phyloP scores from a whole-genome alignment of 35 echinoderm and acorn worm species.

The Stichopus chloronotus region DNA sequence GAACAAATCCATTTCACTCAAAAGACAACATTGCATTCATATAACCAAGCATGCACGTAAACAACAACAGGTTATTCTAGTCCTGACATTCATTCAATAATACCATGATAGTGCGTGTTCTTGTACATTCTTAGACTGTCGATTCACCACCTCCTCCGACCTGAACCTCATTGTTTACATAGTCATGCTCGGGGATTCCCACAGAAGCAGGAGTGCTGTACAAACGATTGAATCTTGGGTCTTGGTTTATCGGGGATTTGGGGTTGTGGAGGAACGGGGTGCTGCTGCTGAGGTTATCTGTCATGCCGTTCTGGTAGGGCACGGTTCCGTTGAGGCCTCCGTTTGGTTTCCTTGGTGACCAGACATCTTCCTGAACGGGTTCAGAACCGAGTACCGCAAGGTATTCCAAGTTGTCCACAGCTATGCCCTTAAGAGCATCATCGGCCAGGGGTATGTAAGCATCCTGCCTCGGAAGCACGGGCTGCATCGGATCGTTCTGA shows the following conservation, averaged over 20 bases:
- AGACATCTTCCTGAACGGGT: conserved; percentile 30
- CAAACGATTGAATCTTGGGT: conserved; percentile 25
- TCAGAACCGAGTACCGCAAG: conserved; percentile 65
- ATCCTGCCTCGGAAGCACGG: conserved; percentile 38
- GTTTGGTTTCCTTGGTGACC: conserved; percentile 39
- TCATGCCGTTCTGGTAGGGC: not conserved
- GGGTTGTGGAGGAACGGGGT: conserved; percentile 62
- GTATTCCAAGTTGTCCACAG: conserved; percentile 90
- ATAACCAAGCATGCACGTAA: not conserved
- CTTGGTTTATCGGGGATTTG: conserved; percentile 13
- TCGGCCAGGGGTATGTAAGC: conserved; percentile 70
- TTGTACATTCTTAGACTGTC: conserved; percentile 43
- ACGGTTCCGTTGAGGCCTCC: conserved; percentile 12
- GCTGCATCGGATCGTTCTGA: conserved; percentile 75
- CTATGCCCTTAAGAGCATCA: conserved; percentile 53
- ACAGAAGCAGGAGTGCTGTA: conserved; percentile 42
- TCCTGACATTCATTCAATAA: too few relatives aligned
- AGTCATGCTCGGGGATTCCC: conserved; percentile 67
- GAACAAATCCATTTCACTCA: not conserved
- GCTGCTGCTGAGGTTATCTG: conserved; percentile 53
- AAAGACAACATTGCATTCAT: not conserved
- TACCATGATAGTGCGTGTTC: too few relatives aligned
- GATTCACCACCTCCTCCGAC: conserved; percentile 64
- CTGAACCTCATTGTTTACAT: conserved; percentile 67
- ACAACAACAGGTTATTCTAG: too few relatives aligned